Conservation (phyloP, 2,888 invertebrate genomes). For the Entomobrya proxima region DNA sequence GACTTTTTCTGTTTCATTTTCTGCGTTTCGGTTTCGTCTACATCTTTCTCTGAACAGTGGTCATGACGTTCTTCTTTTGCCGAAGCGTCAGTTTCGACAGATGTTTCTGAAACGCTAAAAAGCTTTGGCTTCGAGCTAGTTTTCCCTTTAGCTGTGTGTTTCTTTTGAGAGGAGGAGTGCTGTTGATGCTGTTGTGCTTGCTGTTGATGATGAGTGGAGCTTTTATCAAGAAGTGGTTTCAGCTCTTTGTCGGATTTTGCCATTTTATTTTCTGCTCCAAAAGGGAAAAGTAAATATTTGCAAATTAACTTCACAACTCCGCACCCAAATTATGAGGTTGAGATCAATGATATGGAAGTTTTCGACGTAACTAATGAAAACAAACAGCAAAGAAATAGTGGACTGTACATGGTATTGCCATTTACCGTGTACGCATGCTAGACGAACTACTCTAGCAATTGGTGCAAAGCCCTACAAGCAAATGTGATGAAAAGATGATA, state of each 20-base stretch:
- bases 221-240: constrained; percentile 69
- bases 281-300: constrained; percentile 42
- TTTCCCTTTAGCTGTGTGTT: constrained; percentile 59
- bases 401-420: neutral
- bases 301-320: neutral
- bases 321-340: neutral
- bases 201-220: constrained; percentile 31
- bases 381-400: neutral
- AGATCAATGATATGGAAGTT: neutral
- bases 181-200: constrained; percentile 11
- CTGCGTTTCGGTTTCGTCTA: constrained; percentile 59
- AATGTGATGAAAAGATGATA: no score
- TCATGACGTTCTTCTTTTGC: constrained; percentile 42
- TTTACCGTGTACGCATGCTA: neutral
- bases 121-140: constrained; percentile 63
- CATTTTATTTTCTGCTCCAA: constrained; percentile 25
- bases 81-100: constrained; percentile 33
- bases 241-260: constrained; percentile 67
- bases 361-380: neutral
- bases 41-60: constrained; percentile 62
- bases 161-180: constrained; percentile 25
- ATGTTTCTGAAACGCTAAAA: constrained; percentile 66
- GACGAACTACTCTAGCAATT: neutral
- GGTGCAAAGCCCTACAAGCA: no score
- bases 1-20: constrained; percentile 49